phyloP scores from a whole-genome alignment of 2,113 vertebrate species.

The Phasianus colchicus region DNA sequence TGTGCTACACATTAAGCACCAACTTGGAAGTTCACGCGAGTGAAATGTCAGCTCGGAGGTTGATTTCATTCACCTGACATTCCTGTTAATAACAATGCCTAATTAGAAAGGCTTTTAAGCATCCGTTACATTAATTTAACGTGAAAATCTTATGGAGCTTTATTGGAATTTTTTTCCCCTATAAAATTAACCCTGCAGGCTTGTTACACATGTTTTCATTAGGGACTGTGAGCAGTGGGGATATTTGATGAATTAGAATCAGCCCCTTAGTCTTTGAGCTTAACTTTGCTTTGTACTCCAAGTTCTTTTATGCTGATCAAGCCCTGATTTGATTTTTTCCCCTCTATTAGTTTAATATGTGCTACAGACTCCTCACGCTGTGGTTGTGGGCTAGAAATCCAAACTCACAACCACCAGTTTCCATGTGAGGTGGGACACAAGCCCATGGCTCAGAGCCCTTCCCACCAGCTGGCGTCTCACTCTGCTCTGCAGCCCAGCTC shows the following conservation, averaged over 20 bases:
- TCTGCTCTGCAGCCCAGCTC: background rate
- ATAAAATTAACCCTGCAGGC: conserved; percentile 81
- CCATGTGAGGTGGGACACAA: background rate
- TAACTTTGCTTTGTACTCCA: conserved; percentile 40
- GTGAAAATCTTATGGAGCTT: conserved; percentile 76
- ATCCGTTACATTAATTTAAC: conserved; percentile 81
- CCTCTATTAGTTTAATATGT: background rate
- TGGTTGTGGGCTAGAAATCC: background rate
- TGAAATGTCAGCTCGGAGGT: conserved; percentile 71
- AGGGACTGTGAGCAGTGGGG: conserved; percentile 64
- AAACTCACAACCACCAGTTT: background rate
- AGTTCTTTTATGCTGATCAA: conserved; percentile 44
- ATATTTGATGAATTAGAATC: conserved; percentile 74
- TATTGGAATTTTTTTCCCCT: conserved; percentile 74
- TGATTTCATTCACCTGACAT: conserved; percentile 79
- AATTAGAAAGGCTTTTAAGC: conserved; percentile 84
- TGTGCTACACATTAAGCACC: conserved; percentile 38
- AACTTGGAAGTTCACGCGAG: conserved; percentile 22
- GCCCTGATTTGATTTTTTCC: background rate
- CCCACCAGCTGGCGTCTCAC: background rate
- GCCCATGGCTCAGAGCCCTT: background rate
- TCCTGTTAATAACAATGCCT: conserved; percentile 79
- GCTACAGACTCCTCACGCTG: background rate
- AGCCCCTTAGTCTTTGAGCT: conserved; percentile 54
- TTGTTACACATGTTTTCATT: conserved; percentile 82